Evolutionary conservation across 2,113 vertebrate genomes (phyloP), one percentile per base, ranked within the genome.

Genomic region (Nematolebias whitei): DNA sequence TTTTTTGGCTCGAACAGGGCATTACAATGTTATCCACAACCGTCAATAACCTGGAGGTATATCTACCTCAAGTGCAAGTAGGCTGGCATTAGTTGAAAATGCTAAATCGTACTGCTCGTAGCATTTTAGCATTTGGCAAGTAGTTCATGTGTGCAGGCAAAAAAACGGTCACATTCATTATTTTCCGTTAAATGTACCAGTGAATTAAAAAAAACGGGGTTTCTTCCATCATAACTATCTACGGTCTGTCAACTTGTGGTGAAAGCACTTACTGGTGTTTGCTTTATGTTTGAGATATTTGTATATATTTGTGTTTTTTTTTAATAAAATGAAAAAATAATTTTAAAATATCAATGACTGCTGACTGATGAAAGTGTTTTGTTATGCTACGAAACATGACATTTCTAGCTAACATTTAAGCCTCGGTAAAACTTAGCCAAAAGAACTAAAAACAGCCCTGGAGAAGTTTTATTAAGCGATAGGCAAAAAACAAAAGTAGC

Each of bases 261-360:
- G 51, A 66, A 71, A 65, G 52, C 24, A 68, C 48, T 16, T 48
- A 44, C 45, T 4, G 12, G 12, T 53, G 1, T 61, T 24, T 55
- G 7, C 20, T 24, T 22, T 3, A 22, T n/a, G n/a, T 73, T 53
- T 78, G 55, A 63, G 26, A 19, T 1, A 16, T 57, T 0, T 88
- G 79, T 87, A 82, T 15, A 87, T 86, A 81, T 3, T 20, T 75
- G 32, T 52, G 13, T 50, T 18, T 86, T 76, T 84, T 73, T 73
- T n/a, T 65, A 74, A 74, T 72, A 70, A 41, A 74, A 74, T 78
- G n/a, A 53, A 43, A 68, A 63, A 51, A n/a, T 18, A 2, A 24
- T 24, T 57, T 7, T 18, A 12, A 60, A 52, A 2, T 49, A 40
- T 48, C 45, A 43, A 20, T 47, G 49, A 5, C 7, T 29, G 16